phyloP scores from a whole-genome alignment of 1,140 invertebrate species.

The Drosophila ohnishii region DNA sequence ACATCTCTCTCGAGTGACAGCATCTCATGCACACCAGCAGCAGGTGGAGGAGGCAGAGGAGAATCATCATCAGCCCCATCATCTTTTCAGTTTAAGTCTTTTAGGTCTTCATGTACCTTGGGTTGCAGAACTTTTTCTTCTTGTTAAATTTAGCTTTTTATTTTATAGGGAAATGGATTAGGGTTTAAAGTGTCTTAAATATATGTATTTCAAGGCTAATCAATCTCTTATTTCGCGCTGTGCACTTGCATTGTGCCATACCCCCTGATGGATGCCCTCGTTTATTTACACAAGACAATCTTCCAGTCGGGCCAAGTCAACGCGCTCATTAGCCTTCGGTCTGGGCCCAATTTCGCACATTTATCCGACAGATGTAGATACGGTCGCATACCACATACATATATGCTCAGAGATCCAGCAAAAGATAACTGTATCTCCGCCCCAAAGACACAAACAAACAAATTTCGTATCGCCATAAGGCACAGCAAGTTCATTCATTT shows the following conservation, averaged over 20 bases:
- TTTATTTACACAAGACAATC: constrained; percentile 32
- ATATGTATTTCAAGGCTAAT: neutral
- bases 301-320: constrained; percentile 20
- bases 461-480: constrained; percentile 10
- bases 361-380: constrained; percentile 50
- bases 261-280: neutral
- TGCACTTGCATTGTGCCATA: neutral
- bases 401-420: constrained; percentile 11
- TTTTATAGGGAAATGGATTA: neutral
- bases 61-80: neutral
- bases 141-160: neutral
- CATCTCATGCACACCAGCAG: constrained; percentile 3
- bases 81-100: neutral
- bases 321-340: constrained; percentile 35
- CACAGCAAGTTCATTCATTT: constrained; percentile 29
- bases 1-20: neutral
- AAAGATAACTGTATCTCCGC: constrained; percentile 23
- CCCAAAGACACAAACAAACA: constrained; percentile 29
- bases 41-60: neutral
- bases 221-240: neutral
- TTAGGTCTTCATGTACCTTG: neutral
- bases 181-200: too few relatives aligned
- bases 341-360: constrained; percentile 45
- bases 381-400: too few relatives aligned
- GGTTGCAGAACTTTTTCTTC: neutral